These are phyloP conservation scores for Epinephelus lanceolatus DNA, from an alignment of 2,113 vertebrate species.

Conservation along the genomic window DNA sequence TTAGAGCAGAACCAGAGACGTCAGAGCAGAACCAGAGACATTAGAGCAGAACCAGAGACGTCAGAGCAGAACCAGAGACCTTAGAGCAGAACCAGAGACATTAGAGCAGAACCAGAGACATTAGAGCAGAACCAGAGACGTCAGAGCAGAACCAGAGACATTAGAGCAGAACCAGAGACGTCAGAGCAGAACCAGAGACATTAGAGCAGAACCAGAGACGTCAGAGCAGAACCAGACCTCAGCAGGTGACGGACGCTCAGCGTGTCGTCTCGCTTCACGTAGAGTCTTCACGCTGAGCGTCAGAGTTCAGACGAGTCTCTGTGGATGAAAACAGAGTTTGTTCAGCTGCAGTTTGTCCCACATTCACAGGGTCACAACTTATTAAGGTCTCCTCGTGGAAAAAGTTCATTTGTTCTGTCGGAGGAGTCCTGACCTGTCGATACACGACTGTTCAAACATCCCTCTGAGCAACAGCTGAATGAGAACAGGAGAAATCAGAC, in stretches of 20 bases:
- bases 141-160: not conserved
- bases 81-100: not conserved
- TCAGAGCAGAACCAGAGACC: too few relatives aligned
- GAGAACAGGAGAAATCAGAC: too few relatives aligned
- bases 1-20: not conserved
- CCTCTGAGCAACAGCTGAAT: not conserved
- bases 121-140: too few relatives aligned
- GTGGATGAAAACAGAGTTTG: conserved; percentile 4
- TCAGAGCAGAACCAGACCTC: not conserved
- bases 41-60: not conserved
- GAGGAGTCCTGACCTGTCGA: not conserved
- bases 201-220: not conserved
- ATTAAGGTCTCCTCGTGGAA: not conserved
- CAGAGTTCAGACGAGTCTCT: conserved; percentile 48
- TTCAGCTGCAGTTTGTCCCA: not conserved
- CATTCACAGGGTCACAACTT: not conserved
- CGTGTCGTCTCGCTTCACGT: not conserved
- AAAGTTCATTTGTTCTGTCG: not conserved
- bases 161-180: too few relatives aligned
- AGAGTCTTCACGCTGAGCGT: conserved; percentile 25
- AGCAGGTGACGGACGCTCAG: conserved; percentile 8
- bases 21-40: too few relatives aligned
- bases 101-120: not conserved
- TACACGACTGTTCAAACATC: not conserved
- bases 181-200: not conserved